phyloP scores from a whole-genome alignment of 2,888 invertebrate genomes.

The Nemapogon koenigi region DNA sequence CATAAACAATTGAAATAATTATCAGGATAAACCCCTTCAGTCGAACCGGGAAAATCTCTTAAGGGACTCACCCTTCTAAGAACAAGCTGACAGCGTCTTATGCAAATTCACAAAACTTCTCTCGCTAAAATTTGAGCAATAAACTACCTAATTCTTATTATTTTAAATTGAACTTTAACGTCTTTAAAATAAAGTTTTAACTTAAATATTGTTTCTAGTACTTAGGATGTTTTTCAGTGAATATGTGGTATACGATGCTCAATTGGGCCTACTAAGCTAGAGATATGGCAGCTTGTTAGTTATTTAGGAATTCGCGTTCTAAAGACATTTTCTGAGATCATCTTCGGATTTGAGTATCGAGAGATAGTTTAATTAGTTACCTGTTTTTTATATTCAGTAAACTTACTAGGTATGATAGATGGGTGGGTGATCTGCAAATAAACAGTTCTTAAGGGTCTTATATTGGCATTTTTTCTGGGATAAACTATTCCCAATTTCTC shows the following conservation, averaged over 20 bases:
- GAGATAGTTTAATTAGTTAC: too few relatives aligned
- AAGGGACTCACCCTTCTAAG: constrained; percentile 48
- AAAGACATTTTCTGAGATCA: background rate
- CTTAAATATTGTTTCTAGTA: background rate
- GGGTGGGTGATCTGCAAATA: too few relatives aligned
- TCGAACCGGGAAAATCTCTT: constrained; percentile 47
- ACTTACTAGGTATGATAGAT: too few relatives aligned
- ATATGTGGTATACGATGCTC: constrained; percentile 40
- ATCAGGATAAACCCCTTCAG: constrained; percentile 60
- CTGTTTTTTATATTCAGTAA: too few relatives aligned
- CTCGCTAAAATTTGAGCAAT: background rate
- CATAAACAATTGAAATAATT: constrained; percentile 66
- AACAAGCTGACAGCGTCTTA: constrained; percentile 54
- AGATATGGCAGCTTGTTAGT: constrained; percentile 40
- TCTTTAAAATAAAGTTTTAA: constrained; percentile 14
- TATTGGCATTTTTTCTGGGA: too few relatives aligned
- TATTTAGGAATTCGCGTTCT: constrained; percentile 10
- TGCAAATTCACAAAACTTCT: constrained; percentile 55
- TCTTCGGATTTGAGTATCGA: background rate
- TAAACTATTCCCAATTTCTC: too few relatives aligned
- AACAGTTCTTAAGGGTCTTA: too few relatives aligned
- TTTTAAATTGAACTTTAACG: background rate
- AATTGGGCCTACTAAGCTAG: constrained; percentile 43
- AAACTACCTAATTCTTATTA: background rate
- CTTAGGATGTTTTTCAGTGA: constrained; percentile 20